Conservation (phyloP, 2,797 vertebrate genomes). For the Malacoctenus gilli region DNA sequence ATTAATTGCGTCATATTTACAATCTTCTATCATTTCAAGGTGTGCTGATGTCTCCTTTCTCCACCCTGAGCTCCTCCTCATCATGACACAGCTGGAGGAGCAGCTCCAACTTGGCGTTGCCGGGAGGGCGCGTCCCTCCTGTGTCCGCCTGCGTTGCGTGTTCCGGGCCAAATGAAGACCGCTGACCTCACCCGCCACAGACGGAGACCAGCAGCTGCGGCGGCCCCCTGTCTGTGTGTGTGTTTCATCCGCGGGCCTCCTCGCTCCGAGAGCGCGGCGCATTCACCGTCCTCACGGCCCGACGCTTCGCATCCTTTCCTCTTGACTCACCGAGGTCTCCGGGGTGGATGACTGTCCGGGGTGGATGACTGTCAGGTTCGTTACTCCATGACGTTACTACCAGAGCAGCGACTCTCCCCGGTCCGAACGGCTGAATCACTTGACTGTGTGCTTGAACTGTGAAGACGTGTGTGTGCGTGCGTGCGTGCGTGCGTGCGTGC, state of each 20-base stretch:
- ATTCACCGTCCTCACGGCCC: conserved; percentile 14
- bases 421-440: too few species aligned
- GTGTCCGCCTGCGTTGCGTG: too few species aligned
- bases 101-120: not conserved
- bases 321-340: conserved; percentile 20
- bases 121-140: not conserved
- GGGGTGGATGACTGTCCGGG: conserved; percentile 13
- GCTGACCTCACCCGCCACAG: conserved; percentile 30
- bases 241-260: conserved; percentile 6
- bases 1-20: too few species aligned
- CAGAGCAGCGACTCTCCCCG: conserved; percentile 12
- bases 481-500: conserved; percentile 22
- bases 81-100: not conserved
- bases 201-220: conserved; percentile 54
- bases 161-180: conserved; percentile 26
- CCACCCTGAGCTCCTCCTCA: not conserved
- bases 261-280: conserved; percentile 1
- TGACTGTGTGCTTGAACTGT: too few species aligned
- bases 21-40: too few species aligned
- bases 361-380: conserved; percentile 19
- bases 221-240: not conserved
- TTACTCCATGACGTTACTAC: not conserved
- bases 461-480: too few species aligned
- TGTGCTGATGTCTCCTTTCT: not conserved
- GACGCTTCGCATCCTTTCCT: conserved; percentile 22